Evolutionary conservation across 2,797 vertebrate genomes (phyloP).

Genomic region (Pogonophryne albipinna): DNA sequence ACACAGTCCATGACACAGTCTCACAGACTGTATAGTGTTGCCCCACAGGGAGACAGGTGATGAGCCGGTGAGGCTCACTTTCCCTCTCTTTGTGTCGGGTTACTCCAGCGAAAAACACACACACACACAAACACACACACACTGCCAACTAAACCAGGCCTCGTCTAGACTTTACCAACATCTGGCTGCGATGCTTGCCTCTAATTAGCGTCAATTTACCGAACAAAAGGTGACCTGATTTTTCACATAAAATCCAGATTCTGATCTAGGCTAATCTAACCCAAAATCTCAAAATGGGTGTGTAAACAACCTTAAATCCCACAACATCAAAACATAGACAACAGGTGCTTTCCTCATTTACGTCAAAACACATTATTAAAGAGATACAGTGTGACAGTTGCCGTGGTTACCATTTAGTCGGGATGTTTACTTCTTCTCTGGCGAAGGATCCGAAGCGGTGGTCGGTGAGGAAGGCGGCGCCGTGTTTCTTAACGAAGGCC

Average conservation of each 20-base stretch:
- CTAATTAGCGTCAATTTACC: too few relatives aligned
- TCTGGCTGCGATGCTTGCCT: not conserved
- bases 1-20: too few relatives aligned
- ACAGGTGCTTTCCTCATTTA: too few relatives aligned
- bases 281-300: too few relatives aligned
- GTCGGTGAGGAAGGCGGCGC: constrained; percentile 89
- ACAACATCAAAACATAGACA: too few relatives aligned
- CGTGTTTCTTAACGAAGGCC: constrained; percentile 89
- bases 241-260: too few relatives aligned
- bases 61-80: constrained; percentile 78
- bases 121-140: constrained; percentile 33
- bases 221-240: too few relatives aligned
- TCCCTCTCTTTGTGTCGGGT: constrained; percentile 80
- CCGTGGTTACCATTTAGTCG: constrained; percentile 90
- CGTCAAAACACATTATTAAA: too few relatives aligned
- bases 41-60: constrained; percentile 71
- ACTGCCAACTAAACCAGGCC: constrained; percentile 23
- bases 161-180: constrained; percentile 30
- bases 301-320: too few relatives aligned
- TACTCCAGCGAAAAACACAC: constrained; percentile 72
- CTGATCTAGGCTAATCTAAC: too few relatives aligned
- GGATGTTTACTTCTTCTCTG: constrained; percentile 88
- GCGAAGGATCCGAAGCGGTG: constrained; percentile 96
- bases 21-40: constrained; percentile 72
- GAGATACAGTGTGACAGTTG: too few relatives aligned